Conservation (phyloP, 2,888 invertebrate species). For the Rhorus exstirpatorius region DNA sequence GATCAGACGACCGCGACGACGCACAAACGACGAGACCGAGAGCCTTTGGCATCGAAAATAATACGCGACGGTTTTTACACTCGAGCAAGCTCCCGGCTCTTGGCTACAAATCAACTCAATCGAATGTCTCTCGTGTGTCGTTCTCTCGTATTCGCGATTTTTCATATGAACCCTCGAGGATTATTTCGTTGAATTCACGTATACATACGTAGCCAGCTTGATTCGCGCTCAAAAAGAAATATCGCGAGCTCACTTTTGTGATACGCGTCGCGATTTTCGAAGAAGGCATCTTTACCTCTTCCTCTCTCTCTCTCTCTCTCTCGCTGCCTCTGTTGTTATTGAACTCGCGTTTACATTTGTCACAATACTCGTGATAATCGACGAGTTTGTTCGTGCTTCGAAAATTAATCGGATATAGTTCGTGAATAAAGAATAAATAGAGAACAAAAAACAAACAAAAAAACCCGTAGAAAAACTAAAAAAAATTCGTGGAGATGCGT, state of each 20-base stretch:
- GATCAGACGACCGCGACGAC: too few species aligned
- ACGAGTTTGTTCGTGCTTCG: too few species aligned
- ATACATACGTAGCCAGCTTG: too few species aligned
- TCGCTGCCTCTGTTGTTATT: neutral
- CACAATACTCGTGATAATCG: too few species aligned
- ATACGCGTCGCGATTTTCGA: neutral
- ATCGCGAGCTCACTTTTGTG: neutral
- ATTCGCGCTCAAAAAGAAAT: neutral
- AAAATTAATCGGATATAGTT: too few species aligned
- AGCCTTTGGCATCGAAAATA: neutral
- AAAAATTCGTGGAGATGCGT: constrained; percentile 75
- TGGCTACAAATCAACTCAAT: neutral
- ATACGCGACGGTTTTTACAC: too few species aligned
- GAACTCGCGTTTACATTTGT: neutral
- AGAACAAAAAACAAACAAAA: neutral
- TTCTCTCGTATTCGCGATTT: too few species aligned
- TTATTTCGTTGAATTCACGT: too few species aligned
- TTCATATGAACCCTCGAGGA: too few species aligned
- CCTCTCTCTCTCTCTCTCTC: neutral
- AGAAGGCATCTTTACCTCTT: neutral
- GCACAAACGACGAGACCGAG: too few species aligned
- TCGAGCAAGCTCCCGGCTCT: too few species aligned
- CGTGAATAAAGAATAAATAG: neutral
- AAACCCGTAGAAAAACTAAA: neutral
- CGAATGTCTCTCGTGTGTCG: neutral